phyloP scores from a whole-genome alignment of 1,140 invertebrate genomes.

The Nasonia longicornis region DNA sequence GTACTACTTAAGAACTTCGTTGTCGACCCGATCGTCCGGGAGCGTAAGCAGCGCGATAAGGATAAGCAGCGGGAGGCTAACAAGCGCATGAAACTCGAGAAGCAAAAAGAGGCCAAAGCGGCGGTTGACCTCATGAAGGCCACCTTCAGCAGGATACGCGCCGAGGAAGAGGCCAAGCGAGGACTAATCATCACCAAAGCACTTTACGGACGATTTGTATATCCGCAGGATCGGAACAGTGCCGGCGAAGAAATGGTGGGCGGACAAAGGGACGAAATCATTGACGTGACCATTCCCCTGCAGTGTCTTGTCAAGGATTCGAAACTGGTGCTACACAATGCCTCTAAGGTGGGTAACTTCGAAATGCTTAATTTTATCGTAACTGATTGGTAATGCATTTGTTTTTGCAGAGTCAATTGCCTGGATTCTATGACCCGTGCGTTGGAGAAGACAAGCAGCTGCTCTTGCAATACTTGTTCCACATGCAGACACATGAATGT shows the following conservation, averaged over 20 bases:
- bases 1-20: conserved; percentile 86
- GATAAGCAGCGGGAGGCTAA: conserved; percentile 82
- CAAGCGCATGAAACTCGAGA: conserved; percentile 79
- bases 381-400: not conserved
- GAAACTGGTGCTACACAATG: conserved; percentile 85
- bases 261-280: conserved; percentile 73
- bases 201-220: conserved; percentile 80
- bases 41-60: conserved; percentile 81
- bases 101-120: conserved; percentile 84
- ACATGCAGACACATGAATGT: conserved; percentile 81
- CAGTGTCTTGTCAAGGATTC: conserved; percentile 95
- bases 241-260: conserved; percentile 54
- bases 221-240: conserved; percentile 57
- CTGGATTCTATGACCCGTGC: conserved; percentile 97
- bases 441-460: conserved; percentile 93
- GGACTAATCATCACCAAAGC: conserved; percentile 90
- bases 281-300: conserved; percentile 93
- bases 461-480: conserved; percentile 88
- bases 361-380: conserved; percentile 31
- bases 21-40: conserved; percentile 86
- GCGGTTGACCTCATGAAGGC: conserved; percentile 90
- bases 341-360: conserved; percentile 80
- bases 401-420: conserved; percentile 83
- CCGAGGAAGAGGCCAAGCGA: conserved; percentile 81
- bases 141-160: conserved; percentile 80